These are phyloP conservation scores for Myrmecophaga tridactyla DNA, from an alignment of 2,113 vertebrate genomes.

Conservation along the genomic window DNA sequence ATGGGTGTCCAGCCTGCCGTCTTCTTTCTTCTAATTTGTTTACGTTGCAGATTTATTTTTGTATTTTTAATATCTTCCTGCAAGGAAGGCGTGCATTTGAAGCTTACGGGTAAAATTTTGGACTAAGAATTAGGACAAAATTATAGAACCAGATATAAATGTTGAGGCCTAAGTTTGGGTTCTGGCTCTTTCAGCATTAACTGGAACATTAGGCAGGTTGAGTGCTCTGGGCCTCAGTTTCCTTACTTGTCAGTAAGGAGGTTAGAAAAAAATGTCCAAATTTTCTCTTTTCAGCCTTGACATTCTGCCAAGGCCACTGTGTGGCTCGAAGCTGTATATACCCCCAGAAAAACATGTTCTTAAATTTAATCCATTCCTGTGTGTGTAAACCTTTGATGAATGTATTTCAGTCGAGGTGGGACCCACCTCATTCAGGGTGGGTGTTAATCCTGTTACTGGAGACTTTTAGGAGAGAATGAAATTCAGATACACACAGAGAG, in stretches of 20 bases:
- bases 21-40: constrained; percentile 62
- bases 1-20: constrained; percentile 54
- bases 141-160: neutral
- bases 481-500: too few species aligned
- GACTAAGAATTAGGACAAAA: neutral
- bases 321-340: too few species aligned
- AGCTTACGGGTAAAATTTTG: neutral
- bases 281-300: neutral
- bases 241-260: neutral
- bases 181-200: neutral
- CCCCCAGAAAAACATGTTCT: too few species aligned
- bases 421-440: too few species aligned
- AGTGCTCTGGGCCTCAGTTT: neutral
- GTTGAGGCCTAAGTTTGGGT: neutral
- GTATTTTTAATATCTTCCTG: constrained; percentile 26
- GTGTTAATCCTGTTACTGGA: too few species aligned
- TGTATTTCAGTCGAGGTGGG: too few species aligned
- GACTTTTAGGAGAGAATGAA: too few species aligned
- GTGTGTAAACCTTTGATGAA: too few species aligned
- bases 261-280: neutral
- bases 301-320: neutral
- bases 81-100: neutral
- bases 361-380: too few species aligned
- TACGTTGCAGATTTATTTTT: constrained; percentile 36
- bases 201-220: neutral